These are phyloP conservation scores for Nannospalax galili DNA, from an alignment of 2,113 vertebrate genomes.

Conservation along the genomic window DNA sequence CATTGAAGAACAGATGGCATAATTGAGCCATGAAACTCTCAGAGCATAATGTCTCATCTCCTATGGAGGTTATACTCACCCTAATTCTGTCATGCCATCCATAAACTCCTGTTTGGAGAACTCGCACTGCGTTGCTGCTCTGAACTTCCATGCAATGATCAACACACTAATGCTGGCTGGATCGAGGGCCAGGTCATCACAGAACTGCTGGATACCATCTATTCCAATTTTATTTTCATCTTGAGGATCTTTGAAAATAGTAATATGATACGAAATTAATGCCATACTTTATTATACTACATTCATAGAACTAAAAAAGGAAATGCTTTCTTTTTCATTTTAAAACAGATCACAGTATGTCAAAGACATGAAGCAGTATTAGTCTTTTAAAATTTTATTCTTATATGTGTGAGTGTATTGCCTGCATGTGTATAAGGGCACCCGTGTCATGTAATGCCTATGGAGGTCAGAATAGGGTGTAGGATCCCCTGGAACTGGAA, in stretches of 20 bases:
- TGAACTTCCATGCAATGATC: conserved; percentile 92
- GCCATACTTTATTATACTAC: conserved; percentile 10
- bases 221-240: conserved; percentile 94
- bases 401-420: too few species aligned
- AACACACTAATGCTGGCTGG: conserved; percentile 92
- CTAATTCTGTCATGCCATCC: conserved; percentile 91
- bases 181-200: conserved; percentile 91
- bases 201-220: conserved; percentile 93
- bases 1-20: conserved; percentile 21
- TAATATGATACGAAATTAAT: conserved; percentile 57
- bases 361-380: not conserved
- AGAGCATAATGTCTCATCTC: not conserved
- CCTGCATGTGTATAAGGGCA: too few species aligned
- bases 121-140: conserved; percentile 92
- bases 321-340: not conserved
- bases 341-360: conserved; percentile 13
- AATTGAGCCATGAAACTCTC: not conserved
- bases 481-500: too few species aligned
- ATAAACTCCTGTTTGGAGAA: conserved; percentile 92
- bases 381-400: too few species aligned
- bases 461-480: too few species aligned
- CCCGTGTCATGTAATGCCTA: too few species aligned
- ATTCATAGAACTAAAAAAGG: conserved; percentile 7
- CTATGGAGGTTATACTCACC: conserved; percentile 82
- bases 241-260: conserved; percentile 90